Evolutionary conservation across 2,113 vertebrate species (phyloP).

Genomic region (Pardalotus punctatus): DNA sequence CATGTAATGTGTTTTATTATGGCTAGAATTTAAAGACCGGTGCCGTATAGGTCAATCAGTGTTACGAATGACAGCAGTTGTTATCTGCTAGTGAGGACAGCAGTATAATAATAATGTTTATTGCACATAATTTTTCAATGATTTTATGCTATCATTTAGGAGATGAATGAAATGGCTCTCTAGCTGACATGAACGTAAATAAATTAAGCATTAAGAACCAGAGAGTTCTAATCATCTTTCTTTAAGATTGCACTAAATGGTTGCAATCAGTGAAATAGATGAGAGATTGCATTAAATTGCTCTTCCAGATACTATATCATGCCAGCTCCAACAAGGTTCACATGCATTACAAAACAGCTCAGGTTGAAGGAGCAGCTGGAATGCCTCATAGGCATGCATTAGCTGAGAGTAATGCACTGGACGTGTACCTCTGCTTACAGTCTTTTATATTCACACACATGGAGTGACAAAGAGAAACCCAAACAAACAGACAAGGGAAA

Average conservation of each 20-base stretch:
- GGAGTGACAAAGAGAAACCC: slow-evolving; percentile 33
- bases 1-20: slow-evolving; percentile 38
- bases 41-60: slow-evolving; percentile 62
- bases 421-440: slow-evolving; percentile 27
- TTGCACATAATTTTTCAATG: slow-evolving; percentile 74
- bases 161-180: slow-evolving; percentile 72
- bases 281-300: slow-evolving; percentile 74
- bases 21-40: slow-evolving; percentile 58
- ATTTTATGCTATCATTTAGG: slow-evolving; percentile 74
- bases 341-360: slow-evolving; percentile 58
- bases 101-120: slow-evolving; percentile 65
- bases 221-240: slow-evolving; percentile 77
- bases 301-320: slow-evolving; percentile 47
- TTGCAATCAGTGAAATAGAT: slow-evolving; percentile 77
- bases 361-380: slow-evolving; percentile 55
- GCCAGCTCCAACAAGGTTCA: slow-evolving; percentile 52
- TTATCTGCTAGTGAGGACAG: slow-evolving; percentile 60
- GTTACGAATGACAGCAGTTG: slow-evolving; percentile 57
- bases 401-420: slow-evolving; percentile 34
- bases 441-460: slow-evolving; percentile 45
- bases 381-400: slow-evolving; percentile 52
- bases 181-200: slow-evolving; percentile 78
- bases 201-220: slow-evolving; percentile 80
- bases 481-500: slow-evolving; percentile 48
- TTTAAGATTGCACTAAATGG: slow-evolving; percentile 76